Conservation (phyloP, 2,888 invertebrate genomes). For the Lasioglossum morio region DNA sequence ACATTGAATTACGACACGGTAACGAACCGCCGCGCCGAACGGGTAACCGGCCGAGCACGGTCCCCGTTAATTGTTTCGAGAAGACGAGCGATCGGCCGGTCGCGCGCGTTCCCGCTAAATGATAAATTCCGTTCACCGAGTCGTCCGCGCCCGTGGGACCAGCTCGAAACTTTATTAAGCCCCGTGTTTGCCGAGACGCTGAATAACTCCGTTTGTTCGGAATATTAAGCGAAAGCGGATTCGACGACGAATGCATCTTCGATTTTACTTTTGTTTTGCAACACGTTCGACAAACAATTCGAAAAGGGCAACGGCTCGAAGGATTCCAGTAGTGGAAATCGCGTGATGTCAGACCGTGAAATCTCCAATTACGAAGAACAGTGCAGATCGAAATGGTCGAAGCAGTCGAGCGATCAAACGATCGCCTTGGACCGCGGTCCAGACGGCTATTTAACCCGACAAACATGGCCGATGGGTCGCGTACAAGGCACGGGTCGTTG, state of each 20-base stretch:
- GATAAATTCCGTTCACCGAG: constrained; percentile 23
- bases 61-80: constrained; percentile 26
- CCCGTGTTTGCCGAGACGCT: neutral
- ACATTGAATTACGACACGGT: constrained; percentile 27
- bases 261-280: too few relatives aligned
- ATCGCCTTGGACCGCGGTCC: constrained; percentile 39
- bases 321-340: neutral
- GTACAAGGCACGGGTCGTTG: constrained; percentile 36
- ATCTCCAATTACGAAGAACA: neutral
- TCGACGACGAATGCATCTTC: neutral
- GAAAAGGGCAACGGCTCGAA: neutral
- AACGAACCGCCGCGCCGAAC: constrained; percentile 12
- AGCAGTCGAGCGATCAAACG: neutral
- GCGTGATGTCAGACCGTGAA: neutral
- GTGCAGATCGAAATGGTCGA: neutral
- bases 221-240: neutral
- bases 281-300: neutral
- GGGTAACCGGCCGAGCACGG: neutral
- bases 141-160: neutral
- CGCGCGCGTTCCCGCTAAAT: constrained; percentile 10
- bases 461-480: constrained; percentile 34
- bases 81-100: constrained; percentile 30
- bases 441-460: constrained; percentile 48
- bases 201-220: neutral
- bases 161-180: constrained; percentile 17